These are phyloP conservation scores for Xiphydria camelus DNA, from an alignment of 2,888 invertebrate genomes.

Conservation along the genomic window DNA sequence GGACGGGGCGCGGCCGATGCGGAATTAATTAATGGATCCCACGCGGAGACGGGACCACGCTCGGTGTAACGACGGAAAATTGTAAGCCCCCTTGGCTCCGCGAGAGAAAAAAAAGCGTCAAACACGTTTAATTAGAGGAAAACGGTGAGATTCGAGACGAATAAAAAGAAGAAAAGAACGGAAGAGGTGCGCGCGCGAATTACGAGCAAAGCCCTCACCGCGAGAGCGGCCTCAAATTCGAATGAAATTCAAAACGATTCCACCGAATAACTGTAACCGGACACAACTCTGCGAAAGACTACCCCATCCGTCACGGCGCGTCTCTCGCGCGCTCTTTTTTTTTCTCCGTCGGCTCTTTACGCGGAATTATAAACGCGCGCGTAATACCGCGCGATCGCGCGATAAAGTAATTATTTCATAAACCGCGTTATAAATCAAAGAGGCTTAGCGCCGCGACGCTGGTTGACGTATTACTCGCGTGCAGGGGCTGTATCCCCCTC, in stretches of 20 bases:
- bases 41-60: background rate
- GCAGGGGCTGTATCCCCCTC: no score
- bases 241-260: background rate
- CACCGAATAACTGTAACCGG: background rate
- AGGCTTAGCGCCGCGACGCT: background rate
- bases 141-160: no score
- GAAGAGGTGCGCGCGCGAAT: no score
- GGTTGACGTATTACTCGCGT: slow-evolving; percentile 2
- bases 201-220: background rate
- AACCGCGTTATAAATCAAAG: background rate
- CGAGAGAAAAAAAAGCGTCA: background rate
- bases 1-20: no score
- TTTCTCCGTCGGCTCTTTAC: no score
- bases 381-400: no score
- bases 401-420: slow-evolving; percentile 3
- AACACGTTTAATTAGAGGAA: background rate
- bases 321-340: no score
- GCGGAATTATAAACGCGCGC: no score
- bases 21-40: slow-evolving; percentile 2
- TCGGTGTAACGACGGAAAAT: background rate
- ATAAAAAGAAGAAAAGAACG: no score
- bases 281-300: no score
- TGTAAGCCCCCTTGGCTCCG: background rate
- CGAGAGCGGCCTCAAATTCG: no score
- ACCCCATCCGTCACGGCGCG: background rate